A percentile compares a stretch with the other conserved stretches of the same genome.
Conservation (phyloP, 2,888 invertebrate species). For the Drosophila kanekoi region DNA sequence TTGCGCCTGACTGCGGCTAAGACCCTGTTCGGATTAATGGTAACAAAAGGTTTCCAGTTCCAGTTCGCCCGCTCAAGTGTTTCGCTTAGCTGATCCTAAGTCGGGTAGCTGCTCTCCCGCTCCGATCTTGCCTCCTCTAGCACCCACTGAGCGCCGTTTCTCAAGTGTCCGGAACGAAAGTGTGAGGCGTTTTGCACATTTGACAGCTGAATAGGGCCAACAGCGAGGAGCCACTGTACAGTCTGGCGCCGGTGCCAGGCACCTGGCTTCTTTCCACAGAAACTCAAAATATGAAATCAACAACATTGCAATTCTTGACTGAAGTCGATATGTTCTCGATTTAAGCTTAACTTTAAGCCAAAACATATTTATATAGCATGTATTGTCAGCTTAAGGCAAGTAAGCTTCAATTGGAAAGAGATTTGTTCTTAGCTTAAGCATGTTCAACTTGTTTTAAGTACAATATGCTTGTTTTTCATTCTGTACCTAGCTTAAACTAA, state of each 20-base stretch:
- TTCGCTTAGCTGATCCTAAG: conserved; percentile 54
- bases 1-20: conserved; percentile 66
- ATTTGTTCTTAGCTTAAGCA: too few species aligned
- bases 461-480: too few species aligned
- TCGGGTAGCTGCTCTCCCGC: conserved; percentile 13
- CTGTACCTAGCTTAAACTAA: too few species aligned
- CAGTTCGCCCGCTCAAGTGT: conserved; percentile 46
- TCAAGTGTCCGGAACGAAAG: conserved; percentile 63
- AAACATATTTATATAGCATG: too few species aligned
- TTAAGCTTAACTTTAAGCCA: neutral
- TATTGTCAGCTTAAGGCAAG: too few species aligned
- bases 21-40: conserved; percentile 55
- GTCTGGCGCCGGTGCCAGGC: conserved; percentile 46
- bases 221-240: conserved; percentile 35
- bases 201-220: conserved; percentile 61
- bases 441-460: too few species aligned
- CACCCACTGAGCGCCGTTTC: conserved; percentile 45
- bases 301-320: neutral
- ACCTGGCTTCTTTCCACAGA: neutral
- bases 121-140: conserved; percentile 10
- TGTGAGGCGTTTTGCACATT: conserved; percentile 61
- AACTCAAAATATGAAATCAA: neutral
- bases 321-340: neutral
- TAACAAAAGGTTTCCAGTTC: conserved; percentile 65
- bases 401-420: too few species aligned